Percentiles rank a stretch among this genome's conserved stretches.
These are phyloP conservation scores for Cebidichthys violaceus DNA, from an alignment of 2,113 vertebrate genomes.

Conservation along the genomic window DNA sequence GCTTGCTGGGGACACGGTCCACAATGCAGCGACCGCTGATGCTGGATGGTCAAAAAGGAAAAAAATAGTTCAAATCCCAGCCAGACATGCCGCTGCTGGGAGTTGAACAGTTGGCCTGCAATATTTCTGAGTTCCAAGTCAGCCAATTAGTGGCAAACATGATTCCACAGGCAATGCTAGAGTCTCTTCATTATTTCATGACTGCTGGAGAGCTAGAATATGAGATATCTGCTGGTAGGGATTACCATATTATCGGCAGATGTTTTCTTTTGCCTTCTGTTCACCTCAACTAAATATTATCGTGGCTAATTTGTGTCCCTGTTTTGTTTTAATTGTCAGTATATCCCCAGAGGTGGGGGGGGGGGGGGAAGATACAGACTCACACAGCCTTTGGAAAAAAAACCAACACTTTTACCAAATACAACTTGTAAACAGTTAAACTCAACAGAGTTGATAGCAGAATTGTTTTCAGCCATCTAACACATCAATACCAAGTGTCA, in stretches of 20 bases:
- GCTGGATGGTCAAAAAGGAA: conserved; percentile 11
- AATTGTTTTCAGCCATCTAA: conserved; percentile 5
- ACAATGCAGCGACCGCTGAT: conserved; percentile 16
- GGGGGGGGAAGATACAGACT: not conserved
- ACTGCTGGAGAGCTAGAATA: conserved; percentile 31
- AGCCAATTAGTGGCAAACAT: conserved; percentile 63
- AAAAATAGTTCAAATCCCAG: not conserved
- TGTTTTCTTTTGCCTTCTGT: conserved; percentile 1
- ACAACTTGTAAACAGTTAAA: not conserved
- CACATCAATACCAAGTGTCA: conserved; percentile 29
- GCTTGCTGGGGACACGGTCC: conserved; percentile 31
- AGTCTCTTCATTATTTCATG: conserved; percentile 43
- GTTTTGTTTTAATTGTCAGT: conserved; percentile 15
- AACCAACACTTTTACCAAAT: not conserved
- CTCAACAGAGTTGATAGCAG: not conserved
- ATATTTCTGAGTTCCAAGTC: conserved; percentile 47
- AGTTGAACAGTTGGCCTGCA: conserved; percentile 51
- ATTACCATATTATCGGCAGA: conserved; percentile 30
- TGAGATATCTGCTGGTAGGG: conserved; percentile 13
- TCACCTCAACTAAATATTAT: not conserved
- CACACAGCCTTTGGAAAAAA: not conserved
- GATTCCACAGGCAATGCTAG: conserved; percentile 34
- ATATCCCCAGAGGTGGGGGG: not conserved
- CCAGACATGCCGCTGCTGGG: conserved; percentile 41
- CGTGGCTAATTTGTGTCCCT: conserved; percentile 7